Conservation (phyloP, 2,888 invertebrate genomes). For the Drosophila lutescens region DNA sequence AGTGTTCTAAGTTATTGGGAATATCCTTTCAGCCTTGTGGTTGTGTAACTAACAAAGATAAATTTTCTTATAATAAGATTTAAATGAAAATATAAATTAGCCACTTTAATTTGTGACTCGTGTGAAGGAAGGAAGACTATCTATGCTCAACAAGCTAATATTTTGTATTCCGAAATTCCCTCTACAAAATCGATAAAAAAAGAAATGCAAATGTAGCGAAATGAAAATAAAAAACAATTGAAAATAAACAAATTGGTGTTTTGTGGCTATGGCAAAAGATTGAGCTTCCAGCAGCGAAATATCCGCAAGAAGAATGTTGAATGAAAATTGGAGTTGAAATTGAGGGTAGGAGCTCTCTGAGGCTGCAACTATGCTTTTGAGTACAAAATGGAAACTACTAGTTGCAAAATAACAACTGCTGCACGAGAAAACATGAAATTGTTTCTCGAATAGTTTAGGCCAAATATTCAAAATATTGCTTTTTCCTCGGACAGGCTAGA, state of each 20-base stretch:
- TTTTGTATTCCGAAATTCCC: background rate
- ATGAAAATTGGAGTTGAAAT: conserved; percentile 5
- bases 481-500: background rate
- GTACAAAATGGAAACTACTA: conserved; percentile 12
- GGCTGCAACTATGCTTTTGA: conserved; percentile 36
- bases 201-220: background rate
- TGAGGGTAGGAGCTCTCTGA: background rate
- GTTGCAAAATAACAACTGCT: conserved; percentile 10
- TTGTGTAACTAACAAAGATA: conserved; percentile 20
- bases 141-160: too few relatives aligned
- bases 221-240: conserved; percentile 28
- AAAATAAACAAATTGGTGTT: conserved; percentile 33
- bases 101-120: too few relatives aligned
- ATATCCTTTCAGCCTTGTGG: conserved; percentile 15
- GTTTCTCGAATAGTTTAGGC: conserved; percentile 16
- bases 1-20: conserved; percentile 19
- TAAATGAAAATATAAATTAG: too few relatives aligned
- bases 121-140: too few relatives aligned
- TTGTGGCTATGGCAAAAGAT: conserved; percentile 6
- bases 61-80: conserved; percentile 6
- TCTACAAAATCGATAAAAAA: background rate
- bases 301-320: conserved; percentile 28
- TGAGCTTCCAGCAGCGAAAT: conserved; percentile 22
- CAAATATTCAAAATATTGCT: conserved; percentile 17
- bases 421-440: conserved; percentile 5